Evolutionary conservation across 1,140 invertebrate species (phyloP).

Genomic region (Heliothis virescens): DNA sequence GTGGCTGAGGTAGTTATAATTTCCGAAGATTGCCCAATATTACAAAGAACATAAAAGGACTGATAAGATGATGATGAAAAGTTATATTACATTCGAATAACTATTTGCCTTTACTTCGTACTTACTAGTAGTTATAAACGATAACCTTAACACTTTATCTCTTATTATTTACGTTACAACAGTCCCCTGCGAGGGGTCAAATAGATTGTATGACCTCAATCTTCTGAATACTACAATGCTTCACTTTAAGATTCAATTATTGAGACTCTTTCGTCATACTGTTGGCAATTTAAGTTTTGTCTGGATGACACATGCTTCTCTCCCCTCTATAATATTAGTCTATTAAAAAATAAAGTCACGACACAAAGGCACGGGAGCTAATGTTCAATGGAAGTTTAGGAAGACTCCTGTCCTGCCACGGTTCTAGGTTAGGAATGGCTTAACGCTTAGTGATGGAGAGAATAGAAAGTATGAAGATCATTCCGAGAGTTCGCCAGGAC

Average conservation of each 20-base stretch:
- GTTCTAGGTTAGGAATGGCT: no score
- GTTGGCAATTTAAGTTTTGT: not conserved
- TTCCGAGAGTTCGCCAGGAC: no score
- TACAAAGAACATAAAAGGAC: not conserved
- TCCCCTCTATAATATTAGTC: no score
- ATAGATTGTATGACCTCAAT: not conserved
- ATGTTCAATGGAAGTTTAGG: no score
- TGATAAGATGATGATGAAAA: not conserved
- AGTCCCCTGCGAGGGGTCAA: constrained; percentile 16
- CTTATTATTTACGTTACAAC: not conserved
- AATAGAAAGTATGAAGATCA: no score
- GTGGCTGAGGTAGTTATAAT: no score
- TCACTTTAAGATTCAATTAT: not conserved
- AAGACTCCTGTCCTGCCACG: no score
- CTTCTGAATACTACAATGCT: not conserved
- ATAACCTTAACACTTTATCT: constrained; percentile 17
- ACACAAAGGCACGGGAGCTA: no score
- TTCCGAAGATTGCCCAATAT: no score
- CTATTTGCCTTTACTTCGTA: not conserved
- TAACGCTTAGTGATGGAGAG: no score
- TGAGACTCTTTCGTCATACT: not conserved
- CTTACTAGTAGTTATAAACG: not conserved
- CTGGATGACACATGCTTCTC: no score
- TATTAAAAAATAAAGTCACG: no score
- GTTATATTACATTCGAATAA: not conserved